Percentiles rank a stretch among this genome's conserved stretches.
phyloP scores from a whole-genome alignment of 2,113 vertebrate species.

The Clupea harengus region DNA sequence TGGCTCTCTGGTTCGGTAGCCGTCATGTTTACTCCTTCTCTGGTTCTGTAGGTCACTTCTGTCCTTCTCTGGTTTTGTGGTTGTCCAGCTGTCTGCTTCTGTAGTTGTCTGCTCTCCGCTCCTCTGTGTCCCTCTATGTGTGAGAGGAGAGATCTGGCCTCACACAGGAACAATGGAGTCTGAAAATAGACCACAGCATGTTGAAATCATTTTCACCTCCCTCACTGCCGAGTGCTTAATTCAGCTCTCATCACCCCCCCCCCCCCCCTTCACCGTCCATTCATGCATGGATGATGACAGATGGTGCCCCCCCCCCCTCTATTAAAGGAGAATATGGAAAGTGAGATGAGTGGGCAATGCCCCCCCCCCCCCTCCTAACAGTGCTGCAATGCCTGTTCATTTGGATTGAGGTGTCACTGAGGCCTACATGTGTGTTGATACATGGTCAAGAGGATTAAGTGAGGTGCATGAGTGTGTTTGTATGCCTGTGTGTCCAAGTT shows the following conservation, averaged over 20 bases:
- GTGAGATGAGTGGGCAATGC: not conserved
- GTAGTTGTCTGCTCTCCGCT: not conserved
- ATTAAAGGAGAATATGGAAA: conserved; percentile 39
- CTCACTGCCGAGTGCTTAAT: not conserved
- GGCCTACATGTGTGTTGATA: not conserved
- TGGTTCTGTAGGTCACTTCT: not conserved
- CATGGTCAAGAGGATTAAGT: too few species aligned
- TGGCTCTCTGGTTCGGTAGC: too few species aligned
- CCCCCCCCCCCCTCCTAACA: not conserved
- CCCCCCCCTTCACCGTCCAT: conserved; percentile 14
- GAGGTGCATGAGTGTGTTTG: not conserved
- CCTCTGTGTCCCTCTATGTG: not conserved
- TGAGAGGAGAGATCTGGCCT: not conserved
- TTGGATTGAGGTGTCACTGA: too few species aligned
- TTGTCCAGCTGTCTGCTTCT: not conserved
- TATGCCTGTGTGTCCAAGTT: not conserved
- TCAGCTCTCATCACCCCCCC: not conserved
- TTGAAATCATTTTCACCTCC: conserved; percentile 49
- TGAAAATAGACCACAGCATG: conserved; percentile 42
- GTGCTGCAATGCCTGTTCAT: not conserved
- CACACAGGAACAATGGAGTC: not conserved
- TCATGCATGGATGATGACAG: conserved; percentile 53
- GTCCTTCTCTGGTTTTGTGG: not conserved
- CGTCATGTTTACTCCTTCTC: too few species aligned
- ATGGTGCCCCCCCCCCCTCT: conserved; percentile 44